These are phyloP conservation scores for Siniperca chuatsi DNA, from an alignment of 2,113 vertebrate genomes.

Conservation along the genomic window DNA sequence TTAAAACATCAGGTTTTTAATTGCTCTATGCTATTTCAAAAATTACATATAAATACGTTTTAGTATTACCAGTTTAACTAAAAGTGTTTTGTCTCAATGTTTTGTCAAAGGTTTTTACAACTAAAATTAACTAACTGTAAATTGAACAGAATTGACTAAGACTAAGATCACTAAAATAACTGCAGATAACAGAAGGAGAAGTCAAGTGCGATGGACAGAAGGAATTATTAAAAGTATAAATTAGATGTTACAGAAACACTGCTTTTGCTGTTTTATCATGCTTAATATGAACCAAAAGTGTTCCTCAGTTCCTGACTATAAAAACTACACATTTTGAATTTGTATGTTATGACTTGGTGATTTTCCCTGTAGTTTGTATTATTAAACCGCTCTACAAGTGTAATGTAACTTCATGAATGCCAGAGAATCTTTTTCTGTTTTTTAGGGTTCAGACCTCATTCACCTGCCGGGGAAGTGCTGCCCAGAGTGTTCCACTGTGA, in stretches of 20 bases:
- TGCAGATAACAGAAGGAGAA: background rate
- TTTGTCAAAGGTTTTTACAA: background rate
- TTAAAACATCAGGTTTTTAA: background rate
- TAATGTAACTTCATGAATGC: background rate
- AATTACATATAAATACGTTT: background rate
- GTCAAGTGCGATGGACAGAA: background rate
- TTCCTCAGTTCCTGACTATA: background rate
- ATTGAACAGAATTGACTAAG: background rate
- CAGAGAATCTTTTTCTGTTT: background rate
- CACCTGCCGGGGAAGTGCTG: constrained; percentile 91
- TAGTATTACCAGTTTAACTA: background rate
- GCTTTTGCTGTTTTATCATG: background rate
- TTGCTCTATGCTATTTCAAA: background rate
- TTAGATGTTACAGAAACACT: background rate
- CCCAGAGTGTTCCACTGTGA: constrained; percentile 88
- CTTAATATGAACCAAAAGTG: background rate
- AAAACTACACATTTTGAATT: background rate
- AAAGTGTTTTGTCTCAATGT: background rate
- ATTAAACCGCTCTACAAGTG: background rate
- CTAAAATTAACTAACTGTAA: background rate
- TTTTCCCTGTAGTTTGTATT: background rate
- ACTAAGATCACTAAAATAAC: background rate
- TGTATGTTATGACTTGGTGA: background rate
- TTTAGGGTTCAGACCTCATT: constrained; percentile 89
- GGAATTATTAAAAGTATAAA: too few species aligned